These are phyloP conservation scores for Labrus mixtus DNA, from an alignment of 2,113 vertebrate genomes.

Conservation along the genomic window DNA sequence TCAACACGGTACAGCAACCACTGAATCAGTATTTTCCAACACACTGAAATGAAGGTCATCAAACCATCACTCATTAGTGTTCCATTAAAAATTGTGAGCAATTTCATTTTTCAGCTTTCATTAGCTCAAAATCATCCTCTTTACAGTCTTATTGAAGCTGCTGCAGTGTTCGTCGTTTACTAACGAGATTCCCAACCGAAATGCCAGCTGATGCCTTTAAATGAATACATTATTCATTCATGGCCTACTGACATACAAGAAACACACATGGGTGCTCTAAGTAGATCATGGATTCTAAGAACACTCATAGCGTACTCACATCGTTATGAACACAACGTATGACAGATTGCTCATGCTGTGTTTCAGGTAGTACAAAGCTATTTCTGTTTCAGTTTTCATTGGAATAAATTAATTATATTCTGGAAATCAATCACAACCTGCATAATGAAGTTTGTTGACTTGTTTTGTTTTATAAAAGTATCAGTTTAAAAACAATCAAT, in stretches of 20 bases:
- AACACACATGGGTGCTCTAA: neutral
- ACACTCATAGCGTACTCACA: constrained; percentile 9
- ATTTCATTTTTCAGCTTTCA: constrained; percentile 1
- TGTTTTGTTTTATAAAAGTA: too few relatives aligned
- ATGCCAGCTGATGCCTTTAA: constrained; percentile 38
- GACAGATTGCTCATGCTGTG: neutral
- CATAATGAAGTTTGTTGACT: neutral
- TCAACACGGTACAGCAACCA: too few relatives aligned
- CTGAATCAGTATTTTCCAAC: neutral
- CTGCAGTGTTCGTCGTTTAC: neutral
- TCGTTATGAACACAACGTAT: constrained; percentile 4
- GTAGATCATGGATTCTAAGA: constrained; percentile 28
- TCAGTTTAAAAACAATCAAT: too few relatives aligned
- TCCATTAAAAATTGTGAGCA: neutral
- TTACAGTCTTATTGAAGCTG: constrained; percentile 7
- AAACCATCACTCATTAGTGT: too few relatives aligned
- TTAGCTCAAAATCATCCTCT: neutral
- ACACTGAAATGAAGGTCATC: neutral
- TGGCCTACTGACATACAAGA: constrained; percentile 3
- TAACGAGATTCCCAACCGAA: constrained; percentile 15
- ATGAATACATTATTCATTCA: constrained; percentile 35
- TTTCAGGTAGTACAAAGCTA: constrained; percentile 19
- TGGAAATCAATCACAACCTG: constrained; percentile 26
- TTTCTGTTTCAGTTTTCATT: neutral
- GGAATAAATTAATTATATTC: constrained; percentile 22